Conservation (phyloP, 2,113 vertebrate species). For the Mormyrus iriodes region DNA sequence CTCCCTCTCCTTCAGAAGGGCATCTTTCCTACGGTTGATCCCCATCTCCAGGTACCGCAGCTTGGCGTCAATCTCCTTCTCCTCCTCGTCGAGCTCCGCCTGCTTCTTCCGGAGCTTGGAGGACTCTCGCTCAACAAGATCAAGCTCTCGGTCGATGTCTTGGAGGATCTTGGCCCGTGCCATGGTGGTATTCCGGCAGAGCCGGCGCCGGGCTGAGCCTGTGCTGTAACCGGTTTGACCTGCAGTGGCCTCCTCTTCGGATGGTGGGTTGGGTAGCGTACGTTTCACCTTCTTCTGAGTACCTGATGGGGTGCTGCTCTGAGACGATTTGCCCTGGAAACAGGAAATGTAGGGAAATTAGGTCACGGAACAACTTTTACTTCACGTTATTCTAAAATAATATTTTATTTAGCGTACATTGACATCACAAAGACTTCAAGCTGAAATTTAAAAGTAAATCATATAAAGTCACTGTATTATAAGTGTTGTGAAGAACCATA, state of each 20-base stretch:
- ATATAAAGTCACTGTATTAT: neutral
- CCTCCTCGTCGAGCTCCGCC: slow-evolving; percentile 95
- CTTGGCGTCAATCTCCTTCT: slow-evolving; percentile 98
- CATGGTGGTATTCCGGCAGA: slow-evolving; percentile 91
- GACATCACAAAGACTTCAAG: neutral
- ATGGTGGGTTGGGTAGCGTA: slow-evolving; percentile 91
- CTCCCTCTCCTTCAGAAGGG: slow-evolving; percentile 91
- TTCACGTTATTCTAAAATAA: neutral
- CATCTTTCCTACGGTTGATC: slow-evolving; percentile 95
- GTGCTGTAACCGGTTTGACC: slow-evolving; percentile 72
- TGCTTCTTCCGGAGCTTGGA: slow-evolving; percentile 97
- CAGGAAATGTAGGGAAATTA: slow-evolving; percentile 23
- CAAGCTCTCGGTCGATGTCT: slow-evolving; percentile 95
- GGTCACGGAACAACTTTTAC: neutral
- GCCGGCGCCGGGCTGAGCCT: slow-evolving; percentile 81
- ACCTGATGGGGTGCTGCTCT: slow-evolving; percentile 63
- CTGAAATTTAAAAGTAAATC: neutral
- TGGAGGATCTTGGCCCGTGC: slow-evolving; percentile 96
- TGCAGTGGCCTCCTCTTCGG: slow-evolving; percentile 73
- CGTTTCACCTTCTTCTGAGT: slow-evolving; percentile 94
- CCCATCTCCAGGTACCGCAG: slow-evolving; percentile 97
- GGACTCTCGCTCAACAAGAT: slow-evolving; percentile 93
- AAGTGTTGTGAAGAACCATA: neutral
- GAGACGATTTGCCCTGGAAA: slow-evolving; percentile 66
- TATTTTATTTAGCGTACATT: neutral